phyloP scores from a whole-genome alignment of 2,797 vertebrate genomes.

The Borostomias antarcticus region DNA sequence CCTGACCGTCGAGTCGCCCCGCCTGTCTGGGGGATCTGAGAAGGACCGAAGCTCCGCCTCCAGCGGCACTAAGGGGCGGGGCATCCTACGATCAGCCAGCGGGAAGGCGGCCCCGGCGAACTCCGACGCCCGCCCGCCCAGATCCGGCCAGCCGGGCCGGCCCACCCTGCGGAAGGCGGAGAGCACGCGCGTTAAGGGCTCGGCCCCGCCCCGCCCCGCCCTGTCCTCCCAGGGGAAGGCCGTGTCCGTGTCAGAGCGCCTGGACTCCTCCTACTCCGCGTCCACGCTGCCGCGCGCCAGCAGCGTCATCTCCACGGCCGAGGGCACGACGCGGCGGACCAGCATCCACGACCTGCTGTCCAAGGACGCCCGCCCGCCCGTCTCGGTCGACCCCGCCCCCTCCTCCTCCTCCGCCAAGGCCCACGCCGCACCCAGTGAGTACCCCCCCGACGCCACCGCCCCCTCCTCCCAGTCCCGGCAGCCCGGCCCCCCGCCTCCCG shows the following conservation, averaged over 20 bases:
- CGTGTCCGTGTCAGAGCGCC: slow-evolving; percentile 80
- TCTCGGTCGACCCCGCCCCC: slow-evolving; percentile 84
- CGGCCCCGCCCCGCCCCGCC: slow-evolving; percentile 67
- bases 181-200: slow-evolving; percentile 82
- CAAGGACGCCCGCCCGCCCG: slow-evolving; percentile 89
- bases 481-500: slow-evolving; percentile 37
- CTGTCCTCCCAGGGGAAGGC: slow-evolving; percentile 79
- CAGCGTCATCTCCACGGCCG: slow-evolving; percentile 97
- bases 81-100: slow-evolving; percentile 88
- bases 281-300: slow-evolving; percentile 92
- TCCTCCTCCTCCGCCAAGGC: slow-evolving; percentile 70
- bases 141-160: slow-evolving; percentile 63
- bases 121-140: slow-evolving; percentile 56
- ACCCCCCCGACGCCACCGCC: slow-evolving; percentile 74
- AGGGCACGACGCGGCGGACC: slow-evolving; percentile 92
- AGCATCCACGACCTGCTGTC: slow-evolving; percentile 97
- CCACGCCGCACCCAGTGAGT: slow-evolving; percentile 91
- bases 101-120: slow-evolving; percentile 73
- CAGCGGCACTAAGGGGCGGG: slow-evolving; percentile 65
- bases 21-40: slow-evolving; percentile 81
- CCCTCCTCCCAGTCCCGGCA: slow-evolving; percentile 50
- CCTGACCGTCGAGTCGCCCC: slow-evolving; percentile 88
- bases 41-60: slow-evolving; percentile 72
- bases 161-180: slow-evolving; percentile 83
- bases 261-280: slow-evolving; percentile 76